phyloP scores from a whole-genome alignment of 2,113 vertebrate species.

The Craseonycteris thonglongyai region DNA sequence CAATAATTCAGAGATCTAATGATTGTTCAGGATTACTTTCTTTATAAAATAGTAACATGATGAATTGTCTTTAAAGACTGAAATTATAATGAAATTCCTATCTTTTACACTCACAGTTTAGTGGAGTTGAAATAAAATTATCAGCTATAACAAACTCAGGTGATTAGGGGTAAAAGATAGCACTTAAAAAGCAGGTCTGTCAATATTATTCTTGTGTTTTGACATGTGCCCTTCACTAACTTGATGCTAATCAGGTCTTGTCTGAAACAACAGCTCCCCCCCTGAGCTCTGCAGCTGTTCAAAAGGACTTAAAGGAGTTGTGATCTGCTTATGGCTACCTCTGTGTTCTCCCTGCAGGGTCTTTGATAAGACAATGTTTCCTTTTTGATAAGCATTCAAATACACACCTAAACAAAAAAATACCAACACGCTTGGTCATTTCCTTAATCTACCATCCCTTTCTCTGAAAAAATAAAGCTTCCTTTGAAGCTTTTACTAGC shows the following conservation, averaged over 20 bases:
- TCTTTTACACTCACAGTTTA: background rate
- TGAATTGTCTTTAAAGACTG: background rate
- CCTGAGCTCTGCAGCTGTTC: background rate
- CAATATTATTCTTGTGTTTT: constrained; percentile 48
- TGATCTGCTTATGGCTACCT: background rate
- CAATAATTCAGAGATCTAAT: background rate
- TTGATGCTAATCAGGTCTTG: constrained; percentile 47
- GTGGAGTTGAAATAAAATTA: background rate
- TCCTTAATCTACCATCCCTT: constrained; percentile 33
- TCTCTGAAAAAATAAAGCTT: constrained; percentile 50
- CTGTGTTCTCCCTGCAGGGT: constrained; percentile 1
- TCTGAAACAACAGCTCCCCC: constrained; percentile 48
- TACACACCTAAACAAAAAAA: constrained; percentile 42
- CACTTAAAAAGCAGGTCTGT: constrained; percentile 24
- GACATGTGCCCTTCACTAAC: constrained; percentile 37
- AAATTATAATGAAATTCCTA: constrained; percentile 4
- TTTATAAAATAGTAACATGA: background rate
- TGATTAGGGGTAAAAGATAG: background rate
- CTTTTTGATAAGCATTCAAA: constrained; percentile 65
- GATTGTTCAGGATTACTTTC: background rate
- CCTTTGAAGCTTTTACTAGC: constrained; percentile 32
- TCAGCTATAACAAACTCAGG: background rate
- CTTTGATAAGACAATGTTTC: constrained; percentile 66
- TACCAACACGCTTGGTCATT: background rate
- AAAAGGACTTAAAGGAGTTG: constrained; percentile 42